Evolutionary conservation across 2,113 vertebrate genomes (phyloP), one percentile per base, ranked within the genome.

Genomic region (Ictalurus furcatus): DNA sequence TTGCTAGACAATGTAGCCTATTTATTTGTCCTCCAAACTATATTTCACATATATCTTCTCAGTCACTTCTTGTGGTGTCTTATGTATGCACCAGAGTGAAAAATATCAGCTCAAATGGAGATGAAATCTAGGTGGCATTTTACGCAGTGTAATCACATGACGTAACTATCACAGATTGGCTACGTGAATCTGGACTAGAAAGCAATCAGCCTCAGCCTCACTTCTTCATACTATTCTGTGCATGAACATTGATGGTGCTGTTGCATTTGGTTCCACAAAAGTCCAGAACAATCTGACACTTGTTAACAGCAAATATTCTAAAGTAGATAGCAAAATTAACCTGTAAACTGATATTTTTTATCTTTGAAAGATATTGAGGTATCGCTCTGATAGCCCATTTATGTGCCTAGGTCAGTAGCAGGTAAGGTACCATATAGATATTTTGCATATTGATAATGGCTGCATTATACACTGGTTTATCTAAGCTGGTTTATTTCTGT

Each of bases 371-470:
- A 67, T 28, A 67, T 11, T 67, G 65, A n/a, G 28, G 28, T 28
- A n/a, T 67, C 13, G 28, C 1, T 30, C 12, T 69, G 11, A 30
- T 30, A 16, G 30, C 1, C 69, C 17, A 19, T 37, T 37, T 73
- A 56, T 14, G 1, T 2, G 28, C 52, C 44, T 52, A 63, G 82
- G 71, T 80, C 61, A 59, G 59, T 30, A 2, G 8, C 56, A 58
- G 19, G 17, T 59, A 67, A 84, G 63, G 19, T 71, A 79, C 81
- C 78, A 85, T 88, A 30, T 23, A 87, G 59, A 87, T 78, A 76
- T 61, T 82, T 74, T 67, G 63, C 67, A 3, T 4, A 44, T 28
- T 40, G 44, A 85, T 73, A 84, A 65, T 44, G 85, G 61, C 21
- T 48, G 28, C 56, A 52, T 4, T 71, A 16, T 8, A n/a, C 12